phyloP scores from a whole-genome alignment of 2,888 invertebrate species.

The Boloria euphrosyne region DNA sequence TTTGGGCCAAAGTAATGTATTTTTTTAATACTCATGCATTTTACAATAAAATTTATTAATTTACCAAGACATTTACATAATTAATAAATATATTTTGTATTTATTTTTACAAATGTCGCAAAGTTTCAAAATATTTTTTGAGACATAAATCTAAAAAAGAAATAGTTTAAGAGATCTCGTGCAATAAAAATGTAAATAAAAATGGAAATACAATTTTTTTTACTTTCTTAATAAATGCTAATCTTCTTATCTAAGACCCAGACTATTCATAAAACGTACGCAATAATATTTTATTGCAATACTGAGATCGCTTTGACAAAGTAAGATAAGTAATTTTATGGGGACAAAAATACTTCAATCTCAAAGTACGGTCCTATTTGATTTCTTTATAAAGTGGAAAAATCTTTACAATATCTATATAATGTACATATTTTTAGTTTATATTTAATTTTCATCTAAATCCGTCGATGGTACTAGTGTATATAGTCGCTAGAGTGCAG shows the following conservation, averaged over 20 bases:
- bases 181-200: too few relatives aligned
- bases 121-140: too few relatives aligned
- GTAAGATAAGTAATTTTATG: conserved; percentile 7
- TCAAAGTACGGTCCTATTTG: conserved; percentile 18
- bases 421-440: conserved; percentile 19
- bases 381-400: conserved; percentile 34
- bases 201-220: too few relatives aligned
- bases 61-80: too few relatives aligned
- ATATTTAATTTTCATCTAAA: conserved; percentile 73
- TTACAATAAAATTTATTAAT: too few relatives aligned
- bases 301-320: not conserved
- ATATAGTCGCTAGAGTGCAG: conserved; percentile 81
- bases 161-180: too few relatives aligned
- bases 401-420: conserved; percentile 33
- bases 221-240: not conserved
- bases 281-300: conserved; percentile 2
- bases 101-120: too few relatives aligned
- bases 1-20: too few relatives aligned
- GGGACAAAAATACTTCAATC: conserved; percentile 5
- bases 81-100: too few relatives aligned
- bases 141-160: too few relatives aligned
- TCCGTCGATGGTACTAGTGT: conserved; percentile 70
- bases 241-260: conserved; percentile 1
- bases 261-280: conserved; percentile 1
- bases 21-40: too few relatives aligned